Percentiles rank a stretch among this genome's conserved stretches.
Conservation (phyloP, 2,888 invertebrate species). For the Dicyrtoma fusca region DNA sequence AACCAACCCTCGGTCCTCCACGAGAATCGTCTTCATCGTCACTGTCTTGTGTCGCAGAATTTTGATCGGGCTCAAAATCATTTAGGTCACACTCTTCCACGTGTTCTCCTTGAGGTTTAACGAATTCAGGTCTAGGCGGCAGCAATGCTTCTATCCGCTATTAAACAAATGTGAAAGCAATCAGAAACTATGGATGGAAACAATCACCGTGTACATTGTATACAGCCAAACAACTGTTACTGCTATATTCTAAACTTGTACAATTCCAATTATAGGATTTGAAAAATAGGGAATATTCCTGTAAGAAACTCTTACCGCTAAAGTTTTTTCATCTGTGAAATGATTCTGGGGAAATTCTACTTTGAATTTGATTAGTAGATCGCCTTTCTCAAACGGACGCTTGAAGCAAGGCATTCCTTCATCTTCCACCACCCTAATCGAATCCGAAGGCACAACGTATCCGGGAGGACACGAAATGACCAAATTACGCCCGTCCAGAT, state of each 20-base stretch:
- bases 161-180: constrained; percentile 1
- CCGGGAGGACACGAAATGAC: constrained; percentile 76
- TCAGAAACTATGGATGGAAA: too few relatives aligned
- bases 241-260: too few relatives aligned
- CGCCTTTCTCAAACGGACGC: constrained; percentile 83
- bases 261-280: too few relatives aligned
- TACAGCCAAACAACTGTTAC: too few relatives aligned
- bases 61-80: constrained; percentile 70
- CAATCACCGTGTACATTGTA: too few relatives aligned
- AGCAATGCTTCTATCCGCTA: constrained; percentile 74
- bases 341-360: constrained; percentile 82
- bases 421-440: constrained; percentile 73
- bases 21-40: constrained; percentile 69
- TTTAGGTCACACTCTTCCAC: constrained; percentile 84
- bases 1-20: constrained; percentile 72
- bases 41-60: constrained; percentile 61
- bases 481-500: constrained; percentile 84
- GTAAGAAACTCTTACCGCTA: constrained; percentile 61
- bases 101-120: constrained; percentile 75
- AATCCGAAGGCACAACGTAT: constrained; percentile 75
- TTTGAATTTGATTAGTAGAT: constrained; percentile 83
- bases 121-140: constrained; percentile 72
- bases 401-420: constrained; percentile 91
- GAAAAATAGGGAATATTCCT: too few relatives aligned
- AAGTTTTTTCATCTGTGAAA: constrained; percentile 70